These are phyloP conservation scores for Meriones psammophilus DNA, from an alignment of 2,797 vertebrate genomes.

Conservation along the genomic window DNA sequence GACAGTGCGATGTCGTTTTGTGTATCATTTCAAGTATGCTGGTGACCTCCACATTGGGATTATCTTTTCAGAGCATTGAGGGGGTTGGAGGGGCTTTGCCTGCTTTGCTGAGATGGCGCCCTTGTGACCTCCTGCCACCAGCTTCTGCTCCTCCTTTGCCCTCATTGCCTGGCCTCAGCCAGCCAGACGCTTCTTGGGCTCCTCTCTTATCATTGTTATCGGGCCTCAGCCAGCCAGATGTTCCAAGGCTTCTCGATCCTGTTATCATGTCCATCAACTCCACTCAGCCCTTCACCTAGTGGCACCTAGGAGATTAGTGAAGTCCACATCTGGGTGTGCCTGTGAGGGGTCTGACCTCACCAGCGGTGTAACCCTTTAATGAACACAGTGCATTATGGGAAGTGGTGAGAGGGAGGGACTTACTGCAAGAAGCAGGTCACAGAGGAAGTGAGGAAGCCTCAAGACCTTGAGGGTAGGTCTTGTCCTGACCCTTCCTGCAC, in stretches of 20 bases:
- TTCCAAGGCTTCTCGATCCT: not conserved
- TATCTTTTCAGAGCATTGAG: not conserved
- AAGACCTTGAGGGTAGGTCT: not conserved
- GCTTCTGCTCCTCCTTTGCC: not conserved
- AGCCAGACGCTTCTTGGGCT: not conserved
- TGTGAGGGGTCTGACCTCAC: not conserved
- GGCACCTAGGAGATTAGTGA: not conserved
- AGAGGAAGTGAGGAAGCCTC: too few relatives aligned
- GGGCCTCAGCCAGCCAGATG: not conserved
- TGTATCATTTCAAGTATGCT: not conserved
- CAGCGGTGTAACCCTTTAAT: not conserved
- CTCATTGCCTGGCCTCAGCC: not conserved
- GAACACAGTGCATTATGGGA: not conserved
- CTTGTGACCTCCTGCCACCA: not conserved
- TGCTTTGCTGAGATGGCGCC: not conserved
- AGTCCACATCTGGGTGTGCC: not conserved
- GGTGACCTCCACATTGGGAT: not conserved
- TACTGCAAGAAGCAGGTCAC: not conserved
- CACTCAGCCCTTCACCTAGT: not conserved
- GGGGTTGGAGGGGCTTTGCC: not conserved
- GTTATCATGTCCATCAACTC: not conserved
- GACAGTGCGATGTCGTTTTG: not conserved
- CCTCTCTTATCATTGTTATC: not conserved
- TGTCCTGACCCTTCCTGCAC: not conserved
- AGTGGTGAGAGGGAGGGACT: not conserved